Evolutionary conservation across 2,113 vertebrate species (phyloP).

Genomic region (Tor tambroides): DNA sequence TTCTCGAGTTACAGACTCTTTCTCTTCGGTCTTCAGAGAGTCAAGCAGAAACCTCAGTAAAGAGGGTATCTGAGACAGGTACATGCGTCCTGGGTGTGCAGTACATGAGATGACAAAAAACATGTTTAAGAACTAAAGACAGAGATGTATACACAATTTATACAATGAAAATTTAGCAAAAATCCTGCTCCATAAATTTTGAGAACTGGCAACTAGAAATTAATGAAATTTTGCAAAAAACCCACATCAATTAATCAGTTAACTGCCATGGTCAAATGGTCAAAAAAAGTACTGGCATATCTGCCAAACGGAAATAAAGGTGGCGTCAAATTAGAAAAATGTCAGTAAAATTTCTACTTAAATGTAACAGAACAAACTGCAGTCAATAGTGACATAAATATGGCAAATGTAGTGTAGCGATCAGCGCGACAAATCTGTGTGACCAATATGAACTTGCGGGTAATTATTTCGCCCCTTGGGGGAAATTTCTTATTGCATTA

Average conservation of each 20-base stretch:
- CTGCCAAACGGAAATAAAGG: no score
- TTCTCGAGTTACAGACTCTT: slow-evolving; percentile 85
- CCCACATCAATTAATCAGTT: background rate
- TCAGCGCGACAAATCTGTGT: background rate
- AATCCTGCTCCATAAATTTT: background rate
- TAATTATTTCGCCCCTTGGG: background rate
- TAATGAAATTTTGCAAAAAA: background rate
- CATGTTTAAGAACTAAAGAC: background rate
- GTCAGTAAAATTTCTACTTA: no score
- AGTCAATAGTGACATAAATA: background rate
- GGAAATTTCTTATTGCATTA: background rate
- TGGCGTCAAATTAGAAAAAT: no score
- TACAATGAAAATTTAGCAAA: background rate
- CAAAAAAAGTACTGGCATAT: no score
- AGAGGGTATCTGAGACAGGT: slow-evolving; percentile 85
- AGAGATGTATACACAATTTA: background rate
- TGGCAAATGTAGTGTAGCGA: background rate
- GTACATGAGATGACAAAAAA: background rate
- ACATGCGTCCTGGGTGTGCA: slow-evolving; percentile 82
- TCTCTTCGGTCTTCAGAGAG: slow-evolving; percentile 84
- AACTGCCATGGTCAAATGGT: background rate
- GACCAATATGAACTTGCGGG: background rate
- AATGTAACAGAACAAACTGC: background rate
- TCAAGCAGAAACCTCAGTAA: slow-evolving; percentile 84
- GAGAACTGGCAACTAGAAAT: background rate